Evolutionary conservation across 2,888 invertebrate genomes (phyloP).

Genomic region (Bombylius discolor): DNA sequence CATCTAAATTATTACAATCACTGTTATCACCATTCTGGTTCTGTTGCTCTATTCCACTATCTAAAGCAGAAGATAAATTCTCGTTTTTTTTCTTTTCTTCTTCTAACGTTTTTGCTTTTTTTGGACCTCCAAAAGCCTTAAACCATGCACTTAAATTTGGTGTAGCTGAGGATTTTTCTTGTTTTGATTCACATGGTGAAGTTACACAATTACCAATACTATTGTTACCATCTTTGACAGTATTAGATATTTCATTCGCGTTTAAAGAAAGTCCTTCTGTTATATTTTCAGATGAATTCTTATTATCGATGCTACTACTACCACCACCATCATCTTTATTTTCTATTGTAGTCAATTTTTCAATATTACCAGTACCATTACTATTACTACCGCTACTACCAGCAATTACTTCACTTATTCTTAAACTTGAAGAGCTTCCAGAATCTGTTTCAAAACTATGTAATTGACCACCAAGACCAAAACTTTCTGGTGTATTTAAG

Average conservation of each 20-base stretch:
- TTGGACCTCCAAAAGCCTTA: conserved; percentile 81
- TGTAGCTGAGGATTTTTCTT: conserved; percentile 54
- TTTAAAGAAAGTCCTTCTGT: conserved; percentile 11
- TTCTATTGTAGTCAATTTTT: conserved; percentile 5
- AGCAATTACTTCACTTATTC: conserved; percentile 17
- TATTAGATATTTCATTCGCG: conserved; percentile 14
- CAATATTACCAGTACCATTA: too few relatives aligned
- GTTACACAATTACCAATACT: conserved; percentile 10
- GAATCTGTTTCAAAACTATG: conserved; percentile 47
- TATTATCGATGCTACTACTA: too few relatives aligned
- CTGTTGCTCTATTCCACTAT: conserved; percentile 18
- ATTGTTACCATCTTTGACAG: conserved; percentile 19
- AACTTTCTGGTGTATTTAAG: conserved; percentile 51
- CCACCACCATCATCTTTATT: conserved; percentile 14
- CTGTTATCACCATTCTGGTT: conserved; percentile 1
- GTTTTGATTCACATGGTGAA: conserved; percentile 21
- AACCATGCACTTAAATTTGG: conserved; percentile 87
- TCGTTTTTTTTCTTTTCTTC: conserved; percentile 33
- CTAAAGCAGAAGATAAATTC: not conserved
- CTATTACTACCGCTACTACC: not conserved
- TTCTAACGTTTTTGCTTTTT: conserved; percentile 52
- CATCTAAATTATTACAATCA: conserved; percentile 8
- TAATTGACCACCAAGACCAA: conserved; percentile 46
- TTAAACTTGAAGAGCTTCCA: conserved; percentile 21
- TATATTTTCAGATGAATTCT: conserved; percentile 15